Evolutionary conservation across 1,140 invertebrate species (phyloP), one percentile per base, ranked within the genome.

Genomic region (Gryllus bimaculatus): DNA sequence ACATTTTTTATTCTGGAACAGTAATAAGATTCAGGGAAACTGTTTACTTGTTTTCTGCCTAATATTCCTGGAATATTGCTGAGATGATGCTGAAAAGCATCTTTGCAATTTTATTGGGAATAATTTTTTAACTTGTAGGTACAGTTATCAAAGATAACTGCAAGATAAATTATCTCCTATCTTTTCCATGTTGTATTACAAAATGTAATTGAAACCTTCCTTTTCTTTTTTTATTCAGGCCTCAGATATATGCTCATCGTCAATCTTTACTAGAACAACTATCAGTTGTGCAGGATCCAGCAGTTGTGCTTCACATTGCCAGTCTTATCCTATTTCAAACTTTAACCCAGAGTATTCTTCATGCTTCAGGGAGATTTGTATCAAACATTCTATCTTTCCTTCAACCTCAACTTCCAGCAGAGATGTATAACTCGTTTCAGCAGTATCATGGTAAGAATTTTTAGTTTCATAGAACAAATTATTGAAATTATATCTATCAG

Each of bases 331-430:
- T 98, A 26, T 97, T 97, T 83, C 95, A 94, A 26, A 89, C 90
- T 12, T 87, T 92, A 0, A 95, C 93, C 15, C 91, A 95, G 83
- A 90, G 86, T 82, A 94, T 96, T 86, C 82, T 99, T 18, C 95
- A 98, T 84, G 94, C 94, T 13, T 97, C 96, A 47, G 96, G 96
- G 0, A 92, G 95, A 85, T 95, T 96, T 86, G 94, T 98, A 7
- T 92, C 95, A 0, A 88, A 90, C 26, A 90, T 98, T 80, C 86
- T 98, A 26, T 82, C 86, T 4, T 93, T 91, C 85, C 88, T 98
- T 15, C 90, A 93, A 80, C 86, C 88, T 39, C 89, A 91, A 80
- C 84, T 98, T 47, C 89, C 89, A 80, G 85, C 87, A 21, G 90
- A 93, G 7, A 88, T 92, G 75, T 88, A 89, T 83, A 82, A 88